Percentiles rank a stretch among this genome's conserved stretches.
These are phyloP conservation scores for Cantharis rustica DNA, from an alignment of 2,888 invertebrate species.

Conservation along the genomic window DNA sequence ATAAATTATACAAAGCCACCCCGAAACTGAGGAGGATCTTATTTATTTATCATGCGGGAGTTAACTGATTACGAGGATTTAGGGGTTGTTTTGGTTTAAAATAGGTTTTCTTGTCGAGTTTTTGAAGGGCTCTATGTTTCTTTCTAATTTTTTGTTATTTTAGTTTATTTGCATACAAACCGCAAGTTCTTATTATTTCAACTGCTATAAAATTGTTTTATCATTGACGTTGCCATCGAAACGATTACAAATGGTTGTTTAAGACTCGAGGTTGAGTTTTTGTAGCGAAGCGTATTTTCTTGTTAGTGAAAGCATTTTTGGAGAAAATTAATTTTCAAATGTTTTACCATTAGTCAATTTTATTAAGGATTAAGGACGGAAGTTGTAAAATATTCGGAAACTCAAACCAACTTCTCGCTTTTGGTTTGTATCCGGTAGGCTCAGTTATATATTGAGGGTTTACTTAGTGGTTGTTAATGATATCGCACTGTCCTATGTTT, in stretches of 20 bases:
- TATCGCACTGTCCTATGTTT: background rate
- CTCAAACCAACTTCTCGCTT: conserved; percentile 9
- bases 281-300: background rate
- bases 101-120: background rate
- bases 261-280: background rate
- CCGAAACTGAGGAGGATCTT: background rate
- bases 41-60: background rate
- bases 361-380: conserved; percentile 16
- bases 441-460: background rate
- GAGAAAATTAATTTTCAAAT: conserved; percentile 2
- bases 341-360: conserved; percentile 11
- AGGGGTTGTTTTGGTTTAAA: background rate
- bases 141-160: background rate
- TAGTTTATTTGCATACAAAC: background rate
- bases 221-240: background rate
- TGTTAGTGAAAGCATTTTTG: background rate
- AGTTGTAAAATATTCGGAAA: conserved; percentile 18
- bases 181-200: background rate
- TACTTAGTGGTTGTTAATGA: background rate
- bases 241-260: background rate
- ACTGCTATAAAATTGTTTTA: background rate
- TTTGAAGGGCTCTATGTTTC: background rate
- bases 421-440: conserved; percentile 10
- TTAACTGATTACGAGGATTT: background rate
- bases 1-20: background rate